Evolutionary conservation across 2,113 vertebrate species (phyloP), one percentile per base, ranked within the genome.

Genomic region (Pholis gunnellus): DNA sequence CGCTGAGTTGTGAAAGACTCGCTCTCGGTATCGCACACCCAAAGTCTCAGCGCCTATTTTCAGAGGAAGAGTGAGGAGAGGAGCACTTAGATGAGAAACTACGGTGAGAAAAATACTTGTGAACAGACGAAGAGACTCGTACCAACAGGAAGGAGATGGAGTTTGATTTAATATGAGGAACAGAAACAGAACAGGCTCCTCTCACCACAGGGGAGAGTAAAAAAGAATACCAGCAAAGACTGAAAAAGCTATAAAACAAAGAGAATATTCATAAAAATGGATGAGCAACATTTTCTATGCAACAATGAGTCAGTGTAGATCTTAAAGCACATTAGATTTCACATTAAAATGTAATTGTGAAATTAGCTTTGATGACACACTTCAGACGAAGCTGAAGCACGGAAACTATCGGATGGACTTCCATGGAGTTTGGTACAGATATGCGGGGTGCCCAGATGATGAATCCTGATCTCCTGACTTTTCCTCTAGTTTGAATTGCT

Each of bases 291-390:
- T 17, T 60, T 83, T 67, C 52, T 36, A 18, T 29, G 25, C 22
- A 22, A 54, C 52, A 42, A n/a, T 75, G 72, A 79, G 52, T 79
- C 75, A 38, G 34, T 15, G 48, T 22, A 66, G 38, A 40, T 57
- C 25, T 54, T 48, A 25, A 34, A 77, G 44, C 40, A 36, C 40
- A 18, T 74, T 57, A 15, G 46, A 52, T 76, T 78, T 77, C 64
- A 27, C 72, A 54, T 73, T 77, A 40, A 88, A 88, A 80, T 74
- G 80, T 60, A 64, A 80, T 18, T 63, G 57, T 60, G 67, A 72
- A 79, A 59, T 73, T 82, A 72, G n/a, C 72, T 79, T 70, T 59
- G 61, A 82, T 54, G 72, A 72, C 61, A 57, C 56, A 59, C 64
- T 70, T 4, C 1, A 31, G 25, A 17, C 31, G 9, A 17, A 38